A percentile compares a stretch with the other conserved stretches of the same genome.
Evolutionary conservation across 1,140 invertebrate species (phyloP).

Genomic region (Chelonus insularis): DNA sequence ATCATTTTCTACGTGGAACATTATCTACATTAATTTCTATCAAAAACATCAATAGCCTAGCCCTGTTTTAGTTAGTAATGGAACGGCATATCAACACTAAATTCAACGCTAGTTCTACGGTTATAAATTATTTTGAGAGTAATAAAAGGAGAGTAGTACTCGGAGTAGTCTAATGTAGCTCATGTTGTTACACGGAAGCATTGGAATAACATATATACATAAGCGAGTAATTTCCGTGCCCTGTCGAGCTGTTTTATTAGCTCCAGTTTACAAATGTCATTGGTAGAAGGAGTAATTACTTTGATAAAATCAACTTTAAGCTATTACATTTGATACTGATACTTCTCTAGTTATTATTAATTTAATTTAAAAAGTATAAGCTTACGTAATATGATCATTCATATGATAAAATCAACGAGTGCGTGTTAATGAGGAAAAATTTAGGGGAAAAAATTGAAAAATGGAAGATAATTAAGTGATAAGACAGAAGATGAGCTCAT

Average conservation of each 20-base stretch:
- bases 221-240: conserved; percentile 5
- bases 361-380: not conserved
- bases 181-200: not conserved
- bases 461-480: too few relatives aligned
- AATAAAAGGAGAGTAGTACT: not conserved
- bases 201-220: not conserved
- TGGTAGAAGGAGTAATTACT: conserved; percentile 4
- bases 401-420: not conserved
- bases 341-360: conserved; percentile 2
- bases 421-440: not conserved
- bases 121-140: not conserved
- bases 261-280: conserved; percentile 3
- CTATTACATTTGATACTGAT: conserved; percentile 1
- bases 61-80: not conserved
- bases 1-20: too few relatives aligned
- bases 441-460: conserved; percentile 14
- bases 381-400: not conserved
- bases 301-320: conserved; percentile 10
- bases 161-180: not conserved
- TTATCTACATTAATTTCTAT: too few relatives aligned
- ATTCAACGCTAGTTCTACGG: not conserved
- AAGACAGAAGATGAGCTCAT: conserved; percentile 34
- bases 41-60: too few relatives aligned
- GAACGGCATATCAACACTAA: not conserved
- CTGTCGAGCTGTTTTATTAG: conserved; percentile 10